Conservation (phyloP, 2,888 invertebrate species). For the Drosophila neotestacea region DNA sequence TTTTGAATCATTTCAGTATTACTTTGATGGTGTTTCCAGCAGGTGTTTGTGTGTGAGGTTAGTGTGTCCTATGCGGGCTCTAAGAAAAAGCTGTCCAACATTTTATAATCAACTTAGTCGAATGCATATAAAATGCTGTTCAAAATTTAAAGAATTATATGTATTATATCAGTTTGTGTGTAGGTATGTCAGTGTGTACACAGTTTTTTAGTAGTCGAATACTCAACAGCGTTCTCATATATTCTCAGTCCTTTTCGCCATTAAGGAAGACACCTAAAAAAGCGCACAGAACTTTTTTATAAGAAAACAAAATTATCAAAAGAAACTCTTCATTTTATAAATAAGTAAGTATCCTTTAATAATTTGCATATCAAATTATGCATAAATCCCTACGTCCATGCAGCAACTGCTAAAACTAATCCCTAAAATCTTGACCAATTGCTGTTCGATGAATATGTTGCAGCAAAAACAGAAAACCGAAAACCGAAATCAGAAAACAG, state of each 20-base stretch:
- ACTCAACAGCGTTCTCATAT: neutral
- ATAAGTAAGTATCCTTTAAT: slow-evolving; percentile 18
- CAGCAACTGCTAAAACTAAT: slow-evolving; percentile 61
- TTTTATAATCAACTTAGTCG: no score
- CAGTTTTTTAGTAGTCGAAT: neutral
- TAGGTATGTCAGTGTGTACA: neutral
- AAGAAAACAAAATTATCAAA: neutral
- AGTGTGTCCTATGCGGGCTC: no score
- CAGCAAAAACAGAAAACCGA: slow-evolving; percentile 30
- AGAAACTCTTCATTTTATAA: slow-evolving; percentile 20
- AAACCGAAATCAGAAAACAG: slow-evolving; percentile 5
- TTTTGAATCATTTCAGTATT: no score
- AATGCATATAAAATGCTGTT: no score
- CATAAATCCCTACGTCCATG: slow-evolving; percentile 25
- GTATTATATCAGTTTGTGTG: no score
- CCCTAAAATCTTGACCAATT: slow-evolving; percentile 57
- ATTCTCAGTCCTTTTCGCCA: no score
- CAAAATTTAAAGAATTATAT: no score
- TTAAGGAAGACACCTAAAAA: neutral
- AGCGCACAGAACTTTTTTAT: neutral
- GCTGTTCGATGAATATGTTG: slow-evolving; percentile 54
- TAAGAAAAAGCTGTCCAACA: no score
- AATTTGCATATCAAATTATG: slow-evolving; percentile 66
- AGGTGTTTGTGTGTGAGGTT: no score
- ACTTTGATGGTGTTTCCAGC: no score